Evolutionary conservation across 2,797 vertebrate genomes (phyloP), one percentile per base, ranked within the genome.

Genomic region (Catostomus latipinnis): DNA sequence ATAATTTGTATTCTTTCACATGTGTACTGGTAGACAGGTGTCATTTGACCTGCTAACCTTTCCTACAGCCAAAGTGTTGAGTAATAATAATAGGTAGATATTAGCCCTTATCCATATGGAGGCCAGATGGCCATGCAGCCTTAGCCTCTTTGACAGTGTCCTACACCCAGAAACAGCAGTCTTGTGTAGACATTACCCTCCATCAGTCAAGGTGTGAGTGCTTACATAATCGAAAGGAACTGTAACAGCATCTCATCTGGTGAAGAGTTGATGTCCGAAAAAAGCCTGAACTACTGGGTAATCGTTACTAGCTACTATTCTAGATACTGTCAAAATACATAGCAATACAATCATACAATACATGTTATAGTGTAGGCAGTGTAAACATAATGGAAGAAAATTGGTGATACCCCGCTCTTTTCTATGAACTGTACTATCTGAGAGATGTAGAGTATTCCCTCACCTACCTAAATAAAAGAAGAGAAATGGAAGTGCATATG

Each of bases 71-170:
- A 88, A 86, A 87, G 85, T 92, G 87, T 90, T 88, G 86, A 66
- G 84, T 93, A 92, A 93, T 92, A 88, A 93, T 91, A 90, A 92
- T 91, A 90, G 91, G 83, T 84, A 89, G 87, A 90, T 87, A 89
- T 90, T 90, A 91, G 91, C 91, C 92, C 92, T 90, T 91, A 90
- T 85, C 89, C 82, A 88, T 87, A 90, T 76, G 83, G 87, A 76
- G 86, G 81, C 89, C 92, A 94, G 93, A 93, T 94, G 93, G 92
- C 87, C 65, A 86, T 62, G 87, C 86, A 86, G 85, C 87, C 85
- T 89, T 92, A 87, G 54, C 14, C 89, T 90, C 90, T 90, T 90
- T 89, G 87, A 88, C 87, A 87, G 87, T 85, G 91, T 89, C 68
- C 83, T 88, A 87, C 61, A 74, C 48, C 69, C 34, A 71, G 49